Evolutionary conservation across 2,113 vertebrate species (phyloP), one percentile per base, ranked within the genome.

Genomic region (Budorcas taxicolor): DNA sequence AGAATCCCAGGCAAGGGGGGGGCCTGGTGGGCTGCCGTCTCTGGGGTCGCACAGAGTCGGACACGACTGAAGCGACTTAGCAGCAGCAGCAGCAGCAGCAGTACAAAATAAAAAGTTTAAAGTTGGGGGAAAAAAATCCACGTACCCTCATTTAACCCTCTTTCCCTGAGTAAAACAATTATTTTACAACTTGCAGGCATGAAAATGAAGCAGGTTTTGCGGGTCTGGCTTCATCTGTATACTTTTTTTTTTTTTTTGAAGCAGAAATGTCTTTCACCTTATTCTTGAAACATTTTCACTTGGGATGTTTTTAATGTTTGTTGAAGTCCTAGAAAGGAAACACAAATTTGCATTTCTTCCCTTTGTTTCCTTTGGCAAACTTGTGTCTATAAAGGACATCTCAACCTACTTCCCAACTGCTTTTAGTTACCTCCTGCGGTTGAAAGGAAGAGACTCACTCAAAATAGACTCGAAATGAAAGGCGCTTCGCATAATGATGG

Each of bases 311-410:
- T 86, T 82, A 93, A 55, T 85, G 71, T 43, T 91, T 87, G 40
- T 33, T 76, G 17, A 62, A 64, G 47, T 96, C 33, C 64, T 45
- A 58, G 45, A 52, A 91, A 67, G 45, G 57, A 21, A 76, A 31
- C 13, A 15, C 81, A 45, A 87, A 53, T 29, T 47, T 74, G 50
- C 43, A 53, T 91, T 96, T 91, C 29, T 82, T 82, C 4, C 19
- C 31, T 91, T 64, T 58, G 43, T 91, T 58, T 91, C 83, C 52
- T 87, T 85, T 52, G 67, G 81, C 58, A 71, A 81, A 81, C 58
- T 50, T 87, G 15, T 87, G 81, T 94, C 71, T 91, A 87, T 83
- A 92, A 94, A 83, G 71, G 45, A 76, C 82, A 52, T 94, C 83
- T 87, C 60, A 88, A 76, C 45, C 23, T 92, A 92, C 45, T 94